These are phyloP conservation scores for Bradysia coprophila DNA, from an alignment of 1,140 invertebrate genomes.

Conservation along the genomic window DNA sequence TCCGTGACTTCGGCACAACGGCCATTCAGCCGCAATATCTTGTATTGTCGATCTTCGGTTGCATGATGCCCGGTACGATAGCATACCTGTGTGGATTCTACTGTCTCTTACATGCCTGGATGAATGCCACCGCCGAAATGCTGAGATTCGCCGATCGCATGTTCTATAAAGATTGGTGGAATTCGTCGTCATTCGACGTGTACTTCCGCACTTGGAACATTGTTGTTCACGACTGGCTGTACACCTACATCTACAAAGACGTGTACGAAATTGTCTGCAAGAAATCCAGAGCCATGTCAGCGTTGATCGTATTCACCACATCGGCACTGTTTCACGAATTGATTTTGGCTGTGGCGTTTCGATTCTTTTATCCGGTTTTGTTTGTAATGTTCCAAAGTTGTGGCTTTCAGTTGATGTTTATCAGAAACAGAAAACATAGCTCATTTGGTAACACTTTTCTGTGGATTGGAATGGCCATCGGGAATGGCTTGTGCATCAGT, in stretches of 20 bases:
- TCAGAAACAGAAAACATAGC: slow-evolving; percentile 29
- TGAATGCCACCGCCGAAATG: slow-evolving; percentile 78
- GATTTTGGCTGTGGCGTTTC: slow-evolving; percentile 53
- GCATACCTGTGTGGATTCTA: slow-evolving; percentile 65
- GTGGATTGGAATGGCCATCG: slow-evolving; percentile 59
- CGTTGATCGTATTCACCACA: slow-evolving; percentile 36
- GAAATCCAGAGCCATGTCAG: slow-evolving; percentile 30
- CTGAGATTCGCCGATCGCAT: slow-evolving; percentile 67
- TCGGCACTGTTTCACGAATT: slow-evolving; percentile 74
- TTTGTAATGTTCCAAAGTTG: slow-evolving; percentile 46
- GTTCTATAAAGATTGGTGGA: slow-evolving; percentile 96
- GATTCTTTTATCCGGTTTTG: slow-evolving; percentile 75
- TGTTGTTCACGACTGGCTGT: slow-evolving; percentile 87
- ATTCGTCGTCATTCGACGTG: slow-evolving; percentile 51
- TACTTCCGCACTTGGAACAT: slow-evolving; percentile 91
- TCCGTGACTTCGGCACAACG: slow-evolving; percentile 44
- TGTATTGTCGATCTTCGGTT: slow-evolving; percentile 45
- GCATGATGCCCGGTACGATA: slow-evolving; percentile 54
- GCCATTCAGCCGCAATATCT: slow-evolving; percentile 37
- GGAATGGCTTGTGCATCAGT: slow-evolving; percentile 54
- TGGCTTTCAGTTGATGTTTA: slow-evolving; percentile 34
- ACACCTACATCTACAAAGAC: slow-evolving; percentile 81
- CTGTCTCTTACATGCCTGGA: slow-evolving; percentile 69
- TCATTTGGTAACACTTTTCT: slow-evolving; percentile 56
- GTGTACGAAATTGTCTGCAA: slow-evolving; percentile 36